Evolutionary conservation across 2,797 vertebrate genomes (phyloP), one percentile per base, ranked within the genome.

Genomic region (Nyctibius grandis): DNA sequence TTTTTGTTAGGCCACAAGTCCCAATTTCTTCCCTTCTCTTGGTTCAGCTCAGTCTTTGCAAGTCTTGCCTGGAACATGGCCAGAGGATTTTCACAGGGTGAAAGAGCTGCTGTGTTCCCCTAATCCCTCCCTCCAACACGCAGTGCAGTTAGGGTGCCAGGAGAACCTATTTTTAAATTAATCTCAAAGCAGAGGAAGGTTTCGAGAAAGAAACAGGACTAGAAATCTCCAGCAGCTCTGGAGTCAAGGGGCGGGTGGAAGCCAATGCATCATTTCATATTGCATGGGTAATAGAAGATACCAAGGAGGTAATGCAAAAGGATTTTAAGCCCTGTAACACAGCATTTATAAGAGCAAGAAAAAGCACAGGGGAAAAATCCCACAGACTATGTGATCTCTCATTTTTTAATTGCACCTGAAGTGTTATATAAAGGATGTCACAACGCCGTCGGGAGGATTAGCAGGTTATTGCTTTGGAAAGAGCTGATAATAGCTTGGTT

Each of bases 51-150:
- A 57, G 40, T 11, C 84, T 88, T 42, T 79, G 74, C 42, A 78
- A 40, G 53, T 40, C 60, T 81, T 3, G 5, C 45, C 56, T 90
- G 91, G 84, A 92, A 78, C 1, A 0, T 4, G 29, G 73, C 91
- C 94, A 85, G 40, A 79, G 88, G 93, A 91, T 96, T 96, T 96
- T 89, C 86, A 33, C 40, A 54, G 36, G 85, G 87, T 92, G 73
- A 97, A 97, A 96, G 82, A 90, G 67, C 70, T 86, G 64, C 75
- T 95, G 89, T 96, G 91, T 91, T 95, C 82, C 83, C 72, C 85
- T 93, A 85, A 73, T 76, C 85, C 81, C 76, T 83, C 74, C 51
- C 47, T 68, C 85, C 78, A 65, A 57, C 65, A 88, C 0, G 0
- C 47, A 45, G 36, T 38, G 84, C 76, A 80, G 56, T 38, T 22